Base-by-base conservation (phyloP, 2,888 invertebrate genomes). In the Osmoderma eremita region DNA sequence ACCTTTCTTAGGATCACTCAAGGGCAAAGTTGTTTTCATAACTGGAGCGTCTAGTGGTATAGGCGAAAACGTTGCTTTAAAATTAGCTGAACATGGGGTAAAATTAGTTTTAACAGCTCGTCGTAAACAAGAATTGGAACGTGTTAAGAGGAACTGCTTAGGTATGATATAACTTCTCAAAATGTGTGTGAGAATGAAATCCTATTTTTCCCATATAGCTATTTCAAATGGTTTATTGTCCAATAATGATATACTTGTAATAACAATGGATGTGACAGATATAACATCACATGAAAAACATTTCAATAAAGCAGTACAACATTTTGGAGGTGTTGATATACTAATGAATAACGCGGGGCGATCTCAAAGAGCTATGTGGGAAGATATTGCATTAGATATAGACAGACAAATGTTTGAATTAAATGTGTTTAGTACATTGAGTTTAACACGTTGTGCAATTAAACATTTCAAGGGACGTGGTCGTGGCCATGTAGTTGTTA, bases 41-140 rank as follows among this genome's bases (percentile, higher is more conserved):
- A 92, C 91, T 0, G 93, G 93, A 41, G 91, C 93, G 0, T 93
- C 93, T 0, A 91, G 91, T 81, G 93, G 93, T 12, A 93, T 94
- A 69, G 93, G 93, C 1, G 90, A 91, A 81, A 80, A 86, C 70
- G 81, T 91, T 53, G 91, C 93, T 0, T 84, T 90, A 69, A 85
- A 85, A 18, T 80, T 92, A 56, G 90, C 92, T 0, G 85, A 84
- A 74, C 83, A 84, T 75, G 89, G 89, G 3, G 89, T 88, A 1
- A 88, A 88, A 77, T 77, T 93, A 42, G 86, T 89, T 4, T 75
- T 93, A 3, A 87, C 91, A 8, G 90, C 92, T 0, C 84, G 92
- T 51, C 84, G 90, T 67, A 79, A 83, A 73, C 78, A 83, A 15
- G 87, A 89, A 75, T 81, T 93, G 41, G 83, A 89, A 66, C 78